Evolutionary conservation across 2,797 vertebrate genomes (phyloP).

Genomic region (Melanotaenia boesemani): DNA sequence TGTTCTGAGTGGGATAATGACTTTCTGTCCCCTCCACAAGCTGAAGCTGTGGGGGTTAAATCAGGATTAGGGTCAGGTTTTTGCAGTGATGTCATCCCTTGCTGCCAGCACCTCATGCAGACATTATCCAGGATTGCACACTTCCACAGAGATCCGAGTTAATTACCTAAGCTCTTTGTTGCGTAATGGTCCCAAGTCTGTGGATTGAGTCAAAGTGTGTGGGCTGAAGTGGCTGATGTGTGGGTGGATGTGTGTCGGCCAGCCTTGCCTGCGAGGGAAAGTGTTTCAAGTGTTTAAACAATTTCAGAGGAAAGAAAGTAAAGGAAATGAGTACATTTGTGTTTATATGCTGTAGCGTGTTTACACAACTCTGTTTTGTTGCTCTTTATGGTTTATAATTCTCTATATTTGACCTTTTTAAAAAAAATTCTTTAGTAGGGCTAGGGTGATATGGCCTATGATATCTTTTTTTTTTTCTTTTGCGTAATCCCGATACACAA

Average conservation of each 20-base stretch:
- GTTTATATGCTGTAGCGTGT: neutral
- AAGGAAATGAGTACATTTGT: neutral
- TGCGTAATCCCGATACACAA: too few relatives aligned
- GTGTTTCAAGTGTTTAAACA: constrained; percentile 22
- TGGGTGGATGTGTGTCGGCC: constrained; percentile 43
- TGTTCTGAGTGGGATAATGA: neutral
- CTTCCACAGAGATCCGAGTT: constrained; percentile 61
- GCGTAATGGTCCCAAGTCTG: constrained; percentile 64
- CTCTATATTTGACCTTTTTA: too few relatives aligned
- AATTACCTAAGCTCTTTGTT: constrained; percentile 64
- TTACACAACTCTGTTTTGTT: too few relatives aligned
- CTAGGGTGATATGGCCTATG: too few relatives aligned
- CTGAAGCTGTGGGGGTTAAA: constrained; percentile 58
- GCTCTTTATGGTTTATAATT: too few relatives aligned
- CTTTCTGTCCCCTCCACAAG: constrained; percentile 11
- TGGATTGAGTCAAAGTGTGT: constrained; percentile 58
- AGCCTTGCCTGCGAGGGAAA: constrained; percentile 26
- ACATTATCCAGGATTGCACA: constrained; percentile 11
- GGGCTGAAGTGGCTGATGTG: constrained; percentile 41
- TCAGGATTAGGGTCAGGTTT: constrained; percentile 64
- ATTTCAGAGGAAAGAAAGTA: neutral
- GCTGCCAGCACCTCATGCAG: constrained; percentile 19
- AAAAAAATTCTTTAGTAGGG: too few relatives aligned
- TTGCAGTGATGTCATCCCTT: constrained; percentile 72
- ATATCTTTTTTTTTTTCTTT: too few relatives aligned